Evolutionary conservation across 1,140 invertebrate species (phyloP).

Genomic region (Condylostylus longicornis): DNA sequence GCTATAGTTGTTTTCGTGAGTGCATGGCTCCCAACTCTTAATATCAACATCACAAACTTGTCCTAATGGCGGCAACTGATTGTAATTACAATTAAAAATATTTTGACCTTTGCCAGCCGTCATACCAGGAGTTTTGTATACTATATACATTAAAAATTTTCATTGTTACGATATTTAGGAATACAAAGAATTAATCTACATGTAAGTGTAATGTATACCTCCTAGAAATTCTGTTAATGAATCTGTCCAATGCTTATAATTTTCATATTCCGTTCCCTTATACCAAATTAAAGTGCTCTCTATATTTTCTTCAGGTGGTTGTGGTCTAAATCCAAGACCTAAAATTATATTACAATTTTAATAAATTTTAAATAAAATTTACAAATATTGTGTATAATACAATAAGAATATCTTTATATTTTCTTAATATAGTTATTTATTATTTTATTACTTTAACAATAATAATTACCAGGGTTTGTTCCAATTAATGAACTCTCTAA

Average conservation of each 20-base stretch:
- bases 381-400: neutral
- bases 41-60: constrained; percentile 60
- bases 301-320: constrained; percentile 65
- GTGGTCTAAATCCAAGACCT: constrained; percentile 82
- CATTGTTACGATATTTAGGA: constrained; percentile 3
- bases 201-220: constrained; percentile 40
- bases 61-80: constrained; percentile 41
- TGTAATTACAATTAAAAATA: constrained; percentile 48
- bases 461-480: constrained; percentile 61
- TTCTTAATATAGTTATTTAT: constrained; percentile 2
- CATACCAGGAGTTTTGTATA: constrained; percentile 49
- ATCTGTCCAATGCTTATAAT: constrained; percentile 61
- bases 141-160: constrained; percentile 39
- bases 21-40: constrained; percentile 45
- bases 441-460: constrained; percentile 5
- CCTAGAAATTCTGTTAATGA: constrained; percentile 56
- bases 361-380: neutral
- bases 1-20: constrained; percentile 51
- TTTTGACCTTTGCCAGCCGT: constrained; percentile 49
- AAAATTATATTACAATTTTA: constrained; percentile 12
- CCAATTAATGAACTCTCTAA: constrained; percentile 71
- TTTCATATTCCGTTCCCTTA: constrained; percentile 54
- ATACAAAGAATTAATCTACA: constrained; percentile 4
- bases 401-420: constrained; percentile 2
- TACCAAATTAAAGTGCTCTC: constrained; percentile 91